Percentiles rank a stretch among this genome's conserved stretches.
Evolutionary conservation across 1,140 invertebrate species (phyloP).

Genomic region (Mylabris phalerata): DNA sequence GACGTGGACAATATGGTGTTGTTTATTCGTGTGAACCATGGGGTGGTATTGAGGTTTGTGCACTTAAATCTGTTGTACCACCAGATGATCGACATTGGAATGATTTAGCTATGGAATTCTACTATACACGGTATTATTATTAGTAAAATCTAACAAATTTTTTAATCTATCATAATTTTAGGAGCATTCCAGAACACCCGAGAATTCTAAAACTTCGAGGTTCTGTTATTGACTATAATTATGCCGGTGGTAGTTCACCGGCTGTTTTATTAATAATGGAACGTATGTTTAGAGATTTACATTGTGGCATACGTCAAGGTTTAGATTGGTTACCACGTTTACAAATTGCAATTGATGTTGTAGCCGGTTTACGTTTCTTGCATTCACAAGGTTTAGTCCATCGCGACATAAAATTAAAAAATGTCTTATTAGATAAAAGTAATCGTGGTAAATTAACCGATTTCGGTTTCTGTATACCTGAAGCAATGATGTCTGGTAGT

Average conservation of each 20-base stretch:
- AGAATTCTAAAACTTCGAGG: conserved; percentile 74
- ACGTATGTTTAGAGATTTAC: conserved; percentile 67
- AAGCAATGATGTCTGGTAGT: conserved; percentile 84
- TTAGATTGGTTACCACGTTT: conserved; percentile 62
- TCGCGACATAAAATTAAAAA: conserved; percentile 86
- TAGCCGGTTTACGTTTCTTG: conserved; percentile 78
- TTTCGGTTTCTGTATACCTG: conserved; percentile 86
- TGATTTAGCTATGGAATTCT: conserved; percentile 88
- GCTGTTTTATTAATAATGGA: conserved; percentile 76
- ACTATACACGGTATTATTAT: conserved; percentile 60
- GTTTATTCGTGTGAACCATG: conserved; percentile 79
- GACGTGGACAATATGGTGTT: conserved; percentile 88
- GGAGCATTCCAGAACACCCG: conserved; percentile 78
- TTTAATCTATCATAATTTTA: conserved; percentile 33
- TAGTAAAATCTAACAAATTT: no score
- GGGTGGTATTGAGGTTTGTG: conserved; percentile 67
- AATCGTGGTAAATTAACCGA: conserved; percentile 80
- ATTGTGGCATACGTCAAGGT: conserved; percentile 68
- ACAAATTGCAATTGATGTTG: conserved; percentile 75
- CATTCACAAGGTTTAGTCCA: conserved; percentile 84
- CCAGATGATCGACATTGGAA: conserved; percentile 89
- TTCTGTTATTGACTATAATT: conserved; percentile 76
- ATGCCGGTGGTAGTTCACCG: conserved; percentile 57
- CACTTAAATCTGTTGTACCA: conserved; percentile 86
- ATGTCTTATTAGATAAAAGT: conserved; percentile 70